Evolutionary conservation across 92 coral and sea anemone species (phyloP).

Genomic region (Palythoa heliodiscus): DNA sequence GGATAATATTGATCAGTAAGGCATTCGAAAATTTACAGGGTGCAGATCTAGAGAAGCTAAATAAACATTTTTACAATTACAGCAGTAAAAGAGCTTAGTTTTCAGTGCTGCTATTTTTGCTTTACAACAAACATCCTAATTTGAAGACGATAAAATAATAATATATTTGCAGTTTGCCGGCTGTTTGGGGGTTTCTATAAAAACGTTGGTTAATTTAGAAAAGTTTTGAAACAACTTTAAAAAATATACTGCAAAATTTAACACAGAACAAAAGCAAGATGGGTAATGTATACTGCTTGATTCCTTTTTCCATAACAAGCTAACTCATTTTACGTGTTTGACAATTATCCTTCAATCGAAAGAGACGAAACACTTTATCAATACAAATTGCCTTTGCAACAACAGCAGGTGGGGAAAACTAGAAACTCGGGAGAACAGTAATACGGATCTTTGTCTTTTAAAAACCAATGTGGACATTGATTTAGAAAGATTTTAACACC

Average conservation of each 20-base stretch:
- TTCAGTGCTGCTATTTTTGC: not conserved
- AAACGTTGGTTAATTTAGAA: not conserved
- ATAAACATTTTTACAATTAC: slow-evolving; percentile 35
- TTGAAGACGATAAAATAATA: not conserved
- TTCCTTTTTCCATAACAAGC: not conserved
- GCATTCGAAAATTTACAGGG: slow-evolving; percentile 1
- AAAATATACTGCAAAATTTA: not conserved
- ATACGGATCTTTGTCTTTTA: not conserved
- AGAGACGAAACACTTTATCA: slow-evolving; percentile 1
- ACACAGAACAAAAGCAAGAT: not conserved
- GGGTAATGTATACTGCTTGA: not conserved
- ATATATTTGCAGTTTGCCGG: not conserved
- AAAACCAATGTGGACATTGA: not conserved
- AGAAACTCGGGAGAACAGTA: not conserved
- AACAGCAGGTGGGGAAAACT: slow-evolving; percentile 28
- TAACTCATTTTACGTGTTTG: not conserved
- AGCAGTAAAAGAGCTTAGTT: not conserved
- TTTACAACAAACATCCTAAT: not conserved
- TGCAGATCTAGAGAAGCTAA: slow-evolving; percentile 5
- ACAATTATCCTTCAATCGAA: not conserved
- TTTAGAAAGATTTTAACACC: not conserved
- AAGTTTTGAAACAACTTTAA: not conserved
- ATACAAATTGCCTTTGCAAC: not conserved
- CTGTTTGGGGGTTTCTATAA: not conserved
- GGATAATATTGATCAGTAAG: not conserved